Base-by-base conservation (phyloP, 1,140 invertebrate species). In the Proales similis region DNA sequence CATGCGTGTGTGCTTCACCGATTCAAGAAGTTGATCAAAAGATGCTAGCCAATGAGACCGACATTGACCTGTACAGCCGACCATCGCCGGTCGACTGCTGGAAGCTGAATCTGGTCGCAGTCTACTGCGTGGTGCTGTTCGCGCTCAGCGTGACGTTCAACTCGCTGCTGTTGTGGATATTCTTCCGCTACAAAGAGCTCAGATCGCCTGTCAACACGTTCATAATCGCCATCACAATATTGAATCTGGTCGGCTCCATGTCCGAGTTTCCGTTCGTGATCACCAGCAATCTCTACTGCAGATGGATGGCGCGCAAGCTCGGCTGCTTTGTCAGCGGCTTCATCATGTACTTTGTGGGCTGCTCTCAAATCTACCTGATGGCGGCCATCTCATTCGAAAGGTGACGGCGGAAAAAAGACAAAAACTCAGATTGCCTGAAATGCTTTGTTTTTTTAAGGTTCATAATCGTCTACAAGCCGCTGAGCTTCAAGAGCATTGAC, bases 141-240 rank as follows among this genome's bases (percentile, higher is more conserved):
- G 19, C 45, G 1, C 20, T 4, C 30, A 42, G 33, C 19, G 17
- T 57, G 14, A 42, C 24, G 12, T 57, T 57, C 36, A 57, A 57
- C 20, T 42, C 51, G 9, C 19, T 57, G 9, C 20, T 57, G 11
- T 38, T 70, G 3, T 47, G 63, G 11, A 61, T 67, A 4, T 69
- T 70, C 57, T n/a, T 63, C 19, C 64, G 63, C 36, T 62, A 65
- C 42, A 69, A 68, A 63, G 49, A 65, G 12, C 32, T 70, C 2
- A 57, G 69, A 7, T 69, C 68, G 0, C 68, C 69, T 5, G 67
- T 69, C 12, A 71, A 71, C 32, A 51, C 66, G 0, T 70, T 71
- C 39, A 67, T 71, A 9, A 65, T 70, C 24, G 43, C 66, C 1
- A 26, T 71, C 5, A 63, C 65, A 9, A 7, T 63, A 0, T 65